Evolutionary conservation across 2,797 vertebrate species (phyloP).

Genomic region (Anas bahamensis): DNA sequence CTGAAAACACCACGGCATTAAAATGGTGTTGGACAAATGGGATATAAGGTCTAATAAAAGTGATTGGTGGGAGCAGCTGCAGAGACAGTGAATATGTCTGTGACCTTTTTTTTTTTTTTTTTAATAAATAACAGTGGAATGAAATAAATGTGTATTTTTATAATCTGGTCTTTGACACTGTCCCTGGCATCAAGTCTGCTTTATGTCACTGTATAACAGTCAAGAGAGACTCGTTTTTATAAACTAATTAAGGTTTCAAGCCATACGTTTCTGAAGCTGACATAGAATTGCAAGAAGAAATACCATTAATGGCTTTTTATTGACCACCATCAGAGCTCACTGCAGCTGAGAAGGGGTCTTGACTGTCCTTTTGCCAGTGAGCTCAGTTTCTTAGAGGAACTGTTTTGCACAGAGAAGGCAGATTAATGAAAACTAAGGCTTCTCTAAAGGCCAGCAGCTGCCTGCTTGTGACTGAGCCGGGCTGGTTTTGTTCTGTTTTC

Average conservation of each 20-base stretch:
- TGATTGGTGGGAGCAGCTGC: not conserved
- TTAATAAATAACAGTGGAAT: not conserved
- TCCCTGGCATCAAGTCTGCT: not conserved
- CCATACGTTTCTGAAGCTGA: constrained; percentile 29
- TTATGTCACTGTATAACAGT: not conserved
- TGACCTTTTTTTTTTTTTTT: not conserved
- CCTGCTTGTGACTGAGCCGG: not conserved
- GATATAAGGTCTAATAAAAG: not conserved
- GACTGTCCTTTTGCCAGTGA: not conserved
- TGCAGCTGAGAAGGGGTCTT: not conserved
- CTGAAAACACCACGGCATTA: not conserved
- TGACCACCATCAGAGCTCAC: not conserved
- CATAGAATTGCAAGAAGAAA: not conserved
- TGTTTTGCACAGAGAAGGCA: not conserved
- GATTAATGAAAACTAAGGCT: not conserved
- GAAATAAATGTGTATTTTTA: not conserved
- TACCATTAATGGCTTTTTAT: not conserved
- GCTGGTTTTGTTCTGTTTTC: not conserved
- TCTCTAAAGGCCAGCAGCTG: not conserved
- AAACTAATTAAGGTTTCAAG: constrained; percentile 8
- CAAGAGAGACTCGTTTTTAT: constrained; percentile 18
- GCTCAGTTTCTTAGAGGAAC: not conserved
- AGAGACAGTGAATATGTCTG: not conserved
- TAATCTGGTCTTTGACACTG: not conserved
- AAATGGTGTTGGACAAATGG: not conserved